Evolutionary conservation across 92 coral and sea anemone genomes (phyloP).

Genomic region (Pocillopora meandrina): DNA sequence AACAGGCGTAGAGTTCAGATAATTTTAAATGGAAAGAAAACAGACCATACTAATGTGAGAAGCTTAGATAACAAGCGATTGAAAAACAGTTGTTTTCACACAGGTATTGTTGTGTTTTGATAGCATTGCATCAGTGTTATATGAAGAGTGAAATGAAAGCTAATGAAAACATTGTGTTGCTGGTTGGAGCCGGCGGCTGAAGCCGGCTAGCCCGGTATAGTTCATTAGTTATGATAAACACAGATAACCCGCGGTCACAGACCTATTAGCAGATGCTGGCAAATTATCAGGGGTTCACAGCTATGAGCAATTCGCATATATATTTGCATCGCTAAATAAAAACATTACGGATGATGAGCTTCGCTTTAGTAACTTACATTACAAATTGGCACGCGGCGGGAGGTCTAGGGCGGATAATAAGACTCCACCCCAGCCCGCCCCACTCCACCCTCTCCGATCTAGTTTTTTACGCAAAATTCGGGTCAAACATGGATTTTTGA

Average conservation of each 20-base stretch:
- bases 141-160: slow-evolving; percentile 10
- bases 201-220: not conserved
- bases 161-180: slow-evolving; percentile 10
- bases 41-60: not conserved
- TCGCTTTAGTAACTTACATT: not conserved
- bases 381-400: too few species aligned
- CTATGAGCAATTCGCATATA: not conserved
- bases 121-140: not conserved
- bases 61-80: not conserved
- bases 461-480: too few species aligned
- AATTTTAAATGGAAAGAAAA: not conserved
- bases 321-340: not conserved
- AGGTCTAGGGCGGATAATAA: too few species aligned
- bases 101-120: not conserved
- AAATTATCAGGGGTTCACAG: not conserved
- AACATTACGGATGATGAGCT: not conserved
- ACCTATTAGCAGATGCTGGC: not conserved
- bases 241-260: slow-evolving; percentile 7
- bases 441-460: too few species aligned
- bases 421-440: too few species aligned
- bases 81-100: not conserved
- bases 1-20: not conserved
- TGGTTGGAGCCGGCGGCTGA: too few species aligned
- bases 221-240: not conserved
- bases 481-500: too few species aligned